Base-by-base conservation (phyloP, 92 coral and sea anemone species). In the Isaurus tuberculatus region DNA sequence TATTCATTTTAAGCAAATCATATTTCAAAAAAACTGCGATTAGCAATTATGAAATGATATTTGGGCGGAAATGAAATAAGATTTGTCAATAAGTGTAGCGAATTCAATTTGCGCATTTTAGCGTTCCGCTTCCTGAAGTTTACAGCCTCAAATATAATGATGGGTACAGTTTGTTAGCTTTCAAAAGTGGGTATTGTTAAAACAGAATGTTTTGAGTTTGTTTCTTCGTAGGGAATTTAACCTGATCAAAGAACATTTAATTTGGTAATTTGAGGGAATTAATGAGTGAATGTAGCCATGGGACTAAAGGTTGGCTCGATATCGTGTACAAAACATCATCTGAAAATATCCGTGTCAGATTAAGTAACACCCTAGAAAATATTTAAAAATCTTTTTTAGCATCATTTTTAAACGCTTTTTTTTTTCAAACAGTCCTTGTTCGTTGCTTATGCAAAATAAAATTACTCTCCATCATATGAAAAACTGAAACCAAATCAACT, bases 171-270 rank as follows among this genome's bases (percentile, higher is more conserved):
- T 83, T 80, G 89, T 86, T 86, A 80, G 86, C 64, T 91, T 83
- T 90, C 28, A 79, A 79, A 91, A 84, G 53, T 31, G 72, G 49
- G 48, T 58, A 78, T 79, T 87, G 90, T 79, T 72, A 70, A 68
- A 81, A 29, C 57, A 65, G 65, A 58, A 73, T 58, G 89, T 75
- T 85, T 83, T 79, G 64, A 79, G 77, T 85, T 89, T 72, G 87
- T 89, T 79, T 89, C 87, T 79, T 86, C 80, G 84, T 90, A 89
- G 85, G 93, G 88, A 83, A 86, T 91, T 86, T 79, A 88, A 77
- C 73, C 57, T 86, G 79, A 86, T 94, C 94, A 94, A 94, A 80
- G 90, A 82, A 42, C 94, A 75, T 91, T 93, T 89, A 89, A 89
- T 86, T 87, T 85, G 75, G 78, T 75, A 92, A 90, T 86, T 83